A percentile compares a stretch with the other conserved stretches of the same genome.
Conservation (phyloP, 2,888 invertebrate genomes). For the Neoascia interrupta region DNA sequence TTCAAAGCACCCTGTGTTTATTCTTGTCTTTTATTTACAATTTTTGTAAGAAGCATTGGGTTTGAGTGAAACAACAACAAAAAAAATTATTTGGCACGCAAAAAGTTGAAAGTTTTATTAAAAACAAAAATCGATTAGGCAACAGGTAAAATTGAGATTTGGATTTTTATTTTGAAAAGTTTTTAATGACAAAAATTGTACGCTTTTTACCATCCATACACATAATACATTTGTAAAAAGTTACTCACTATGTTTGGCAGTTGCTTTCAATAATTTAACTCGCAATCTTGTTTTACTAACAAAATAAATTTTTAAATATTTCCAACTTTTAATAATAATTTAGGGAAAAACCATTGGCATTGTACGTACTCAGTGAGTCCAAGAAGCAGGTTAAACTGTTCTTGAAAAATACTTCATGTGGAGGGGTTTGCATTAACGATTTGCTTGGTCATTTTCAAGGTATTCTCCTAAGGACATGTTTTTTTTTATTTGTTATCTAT, state of each 20-base stretch:
- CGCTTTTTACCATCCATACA: background rate
- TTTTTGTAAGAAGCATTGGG: constrained; percentile 20
- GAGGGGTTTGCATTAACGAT: constrained; percentile 90
- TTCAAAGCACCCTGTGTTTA: constrained; percentile 8
- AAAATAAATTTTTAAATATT: background rate
- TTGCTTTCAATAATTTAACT: background rate
- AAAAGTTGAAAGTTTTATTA: background rate
- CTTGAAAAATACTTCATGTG: constrained; percentile 86
- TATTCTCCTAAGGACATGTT: too few species aligned
- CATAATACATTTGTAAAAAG: background rate
- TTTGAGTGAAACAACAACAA: constrained; percentile 1
- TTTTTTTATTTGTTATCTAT: too few species aligned
- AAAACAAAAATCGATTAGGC: constrained; percentile 7
- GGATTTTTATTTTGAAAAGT: background rate
- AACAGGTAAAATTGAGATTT: constrained; percentile 27
- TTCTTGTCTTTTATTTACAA: constrained; percentile 14
- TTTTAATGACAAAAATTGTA: constrained; percentile 18
- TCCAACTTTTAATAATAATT: constrained; percentile 34
- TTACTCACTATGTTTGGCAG: background rate
- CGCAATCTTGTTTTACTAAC: background rate
- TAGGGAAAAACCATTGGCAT: constrained; percentile 92
- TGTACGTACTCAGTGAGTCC: constrained; percentile 89
- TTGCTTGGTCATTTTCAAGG: constrained; percentile 70
- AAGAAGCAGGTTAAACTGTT: constrained; percentile 82
- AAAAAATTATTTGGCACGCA: constrained; percentile 15